Conservation (phyloP, 1,140 invertebrate species). For the Stegodyphus mimosarum region DNA sequence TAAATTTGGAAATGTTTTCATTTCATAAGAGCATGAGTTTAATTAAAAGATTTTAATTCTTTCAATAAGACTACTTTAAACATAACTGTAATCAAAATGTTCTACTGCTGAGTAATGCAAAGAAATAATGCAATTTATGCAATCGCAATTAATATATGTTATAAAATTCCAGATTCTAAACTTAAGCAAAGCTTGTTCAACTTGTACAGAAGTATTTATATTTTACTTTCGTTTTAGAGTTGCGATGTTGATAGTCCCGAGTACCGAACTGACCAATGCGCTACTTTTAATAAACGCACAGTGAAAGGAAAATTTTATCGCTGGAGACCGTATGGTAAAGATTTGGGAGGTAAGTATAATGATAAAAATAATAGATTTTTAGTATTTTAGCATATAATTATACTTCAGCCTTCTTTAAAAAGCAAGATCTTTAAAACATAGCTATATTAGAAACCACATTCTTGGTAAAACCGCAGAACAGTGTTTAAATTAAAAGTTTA, state of each 20-base stretch:
- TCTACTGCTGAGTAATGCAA: too few relatives aligned
- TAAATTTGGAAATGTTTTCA: too few relatives aligned
- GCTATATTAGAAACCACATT: too few relatives aligned
- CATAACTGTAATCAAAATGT: too few relatives aligned
- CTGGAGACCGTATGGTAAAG: conserved; percentile 75
- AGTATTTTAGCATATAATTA: not conserved
- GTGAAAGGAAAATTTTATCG: conserved; percentile 79
- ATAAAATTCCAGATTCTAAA: not conserved
- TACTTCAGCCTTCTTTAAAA: too few relatives aligned
- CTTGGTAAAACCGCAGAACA: too few relatives aligned
- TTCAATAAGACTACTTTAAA: too few relatives aligned
- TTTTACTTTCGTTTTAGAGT: conserved; percentile 68
- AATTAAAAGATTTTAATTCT: too few relatives aligned
- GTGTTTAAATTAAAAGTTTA: too few relatives aligned
- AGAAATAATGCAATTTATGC: not conserved
- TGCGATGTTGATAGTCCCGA: conserved; percentile 78
- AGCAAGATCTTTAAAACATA: too few relatives aligned
- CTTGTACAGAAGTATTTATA: not conserved
- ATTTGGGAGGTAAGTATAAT: conserved; percentile 71
- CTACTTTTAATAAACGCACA: conserved; percentile 78
- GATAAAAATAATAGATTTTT: not conserved
- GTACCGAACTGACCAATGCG: conserved; percentile 83
- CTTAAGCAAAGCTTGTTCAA: not conserved
- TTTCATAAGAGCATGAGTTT: too few relatives aligned
- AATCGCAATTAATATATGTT: not conserved